Conservation (phyloP, 2,113 vertebrate genomes). For the Lamprologus speciosus region DNA sequence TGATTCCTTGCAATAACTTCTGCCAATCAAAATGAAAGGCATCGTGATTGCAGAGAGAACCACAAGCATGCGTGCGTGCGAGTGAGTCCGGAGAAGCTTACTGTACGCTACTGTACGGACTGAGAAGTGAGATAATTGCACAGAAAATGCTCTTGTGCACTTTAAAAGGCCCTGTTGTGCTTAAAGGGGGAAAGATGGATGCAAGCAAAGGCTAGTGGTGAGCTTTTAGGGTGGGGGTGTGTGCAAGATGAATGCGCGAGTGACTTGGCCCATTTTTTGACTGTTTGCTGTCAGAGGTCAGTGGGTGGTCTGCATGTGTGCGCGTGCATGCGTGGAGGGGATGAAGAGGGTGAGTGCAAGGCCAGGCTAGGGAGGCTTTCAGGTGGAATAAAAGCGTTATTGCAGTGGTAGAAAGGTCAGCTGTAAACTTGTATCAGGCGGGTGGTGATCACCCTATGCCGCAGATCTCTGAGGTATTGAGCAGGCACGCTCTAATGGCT, state of each 20-base stretch:
- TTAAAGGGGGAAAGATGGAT: background rate
- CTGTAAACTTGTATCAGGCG: slow-evolving; percentile 74
- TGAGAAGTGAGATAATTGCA: background rate
- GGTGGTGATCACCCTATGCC: slow-evolving; percentile 72
- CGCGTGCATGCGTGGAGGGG: background rate
- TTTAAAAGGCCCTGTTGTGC: background rate
- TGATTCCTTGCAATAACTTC: slow-evolving; percentile 64
- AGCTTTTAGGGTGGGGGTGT: background rate
- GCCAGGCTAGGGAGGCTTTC: slow-evolving; percentile 47
- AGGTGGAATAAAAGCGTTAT: slow-evolving; percentile 69
- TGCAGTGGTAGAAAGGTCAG: slow-evolving; percentile 70
- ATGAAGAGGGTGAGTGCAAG: slow-evolving; percentile 13
- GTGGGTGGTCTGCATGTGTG: background rate
- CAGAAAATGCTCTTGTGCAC: background rate
- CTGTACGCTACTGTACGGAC: background rate
- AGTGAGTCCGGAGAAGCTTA: background rate
- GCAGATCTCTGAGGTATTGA: slow-evolving; percentile 77
- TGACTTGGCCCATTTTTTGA: slow-evolving; percentile 23
- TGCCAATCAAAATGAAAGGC: slow-evolving; percentile 61
- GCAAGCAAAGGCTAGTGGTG: background rate
- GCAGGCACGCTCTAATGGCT: slow-evolving; percentile 65
- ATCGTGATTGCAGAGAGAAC: slow-evolving; percentile 32
- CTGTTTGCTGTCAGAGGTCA: slow-evolving; percentile 16
- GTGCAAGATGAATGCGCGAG: slow-evolving; percentile 17
- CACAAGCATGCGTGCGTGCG: background rate